phyloP scores from a whole-genome alignment of 1,140 invertebrate genomes.

The Bombus impatiens region DNA sequence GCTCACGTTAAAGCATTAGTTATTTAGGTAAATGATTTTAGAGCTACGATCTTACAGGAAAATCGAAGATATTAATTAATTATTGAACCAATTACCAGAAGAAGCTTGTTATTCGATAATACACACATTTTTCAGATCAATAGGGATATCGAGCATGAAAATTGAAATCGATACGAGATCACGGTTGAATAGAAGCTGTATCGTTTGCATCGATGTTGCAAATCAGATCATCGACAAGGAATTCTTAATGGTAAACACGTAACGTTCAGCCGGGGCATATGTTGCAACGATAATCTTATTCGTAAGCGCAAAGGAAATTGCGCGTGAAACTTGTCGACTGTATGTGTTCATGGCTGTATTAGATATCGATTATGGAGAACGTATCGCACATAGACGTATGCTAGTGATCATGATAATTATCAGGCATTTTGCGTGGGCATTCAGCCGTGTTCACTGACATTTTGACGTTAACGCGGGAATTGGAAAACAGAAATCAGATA shows the following conservation, averaged over 20 bases:
- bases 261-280: constrained; percentile 16
- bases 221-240: constrained; percentile 31
- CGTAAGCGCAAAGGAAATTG: constrained; percentile 59
- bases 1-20: too few relatives aligned
- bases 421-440: constrained; percentile 63
- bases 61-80: too few relatives aligned
- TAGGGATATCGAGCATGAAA: background rate
- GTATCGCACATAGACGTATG: constrained; percentile 32
- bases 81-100: too few relatives aligned
- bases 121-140: too few relatives aligned
- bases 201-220: constrained; percentile 1
- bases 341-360: constrained; percentile 35
- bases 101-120: too few relatives aligned
- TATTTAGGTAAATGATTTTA: too few relatives aligned
- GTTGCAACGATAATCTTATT: constrained; percentile 53
- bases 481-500: constrained; percentile 50
- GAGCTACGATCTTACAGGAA: too few relatives aligned
- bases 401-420: constrained; percentile 68
- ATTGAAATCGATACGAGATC: background rate
- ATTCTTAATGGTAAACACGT: background rate
- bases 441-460: constrained; percentile 73
- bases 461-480: constrained; percentile 71
- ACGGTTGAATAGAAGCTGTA: background rate
- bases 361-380: constrained; percentile 55
- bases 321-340: constrained; percentile 52